phyloP scores from a whole-genome alignment of 2,888 invertebrate species.

The Diloba caeruleocephala region DNA sequence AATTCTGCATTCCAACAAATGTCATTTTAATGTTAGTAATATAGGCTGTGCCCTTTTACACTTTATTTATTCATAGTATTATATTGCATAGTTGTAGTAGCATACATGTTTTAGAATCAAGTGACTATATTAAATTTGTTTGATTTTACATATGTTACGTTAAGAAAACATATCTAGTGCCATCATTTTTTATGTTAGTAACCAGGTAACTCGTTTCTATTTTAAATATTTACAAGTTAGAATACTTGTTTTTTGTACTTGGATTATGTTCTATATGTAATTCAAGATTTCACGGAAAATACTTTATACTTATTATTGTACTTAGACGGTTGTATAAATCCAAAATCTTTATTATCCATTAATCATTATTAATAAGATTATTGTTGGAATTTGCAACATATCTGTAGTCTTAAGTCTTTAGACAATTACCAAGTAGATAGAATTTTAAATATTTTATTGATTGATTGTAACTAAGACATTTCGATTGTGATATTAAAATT shows the following conservation, averaged over 20 bases:
- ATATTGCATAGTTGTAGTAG: constrained; percentile 17
- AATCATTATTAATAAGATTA: constrained; percentile 23
- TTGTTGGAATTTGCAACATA: constrained; percentile 43
- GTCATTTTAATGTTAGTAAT: constrained; percentile 39
- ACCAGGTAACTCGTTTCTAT: constrained; percentile 12
- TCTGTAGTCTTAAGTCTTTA: constrained; percentile 37
- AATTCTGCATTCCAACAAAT: constrained; percentile 46
- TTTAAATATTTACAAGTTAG: constrained; percentile 18
- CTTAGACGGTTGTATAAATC: constrained; percentile 15
- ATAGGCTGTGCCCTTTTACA: constrained; percentile 46
- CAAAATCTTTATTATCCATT: constrained; percentile 11
- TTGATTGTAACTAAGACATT: constrained; percentile 27
- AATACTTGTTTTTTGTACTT: constrained; percentile 14
- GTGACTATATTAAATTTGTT: constrained; percentile 33
- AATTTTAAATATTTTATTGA: constrained; percentile 27
- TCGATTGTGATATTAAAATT: constrained; percentile 53
- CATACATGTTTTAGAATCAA: constrained; percentile 42
- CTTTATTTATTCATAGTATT: constrained; percentile 23
- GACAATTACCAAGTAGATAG: constrained; percentile 35
- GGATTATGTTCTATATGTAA: constrained; percentile 17
- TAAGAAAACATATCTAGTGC: constrained; percentile 30
- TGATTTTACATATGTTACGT: constrained; percentile 34
- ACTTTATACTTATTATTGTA: constrained; percentile 9
- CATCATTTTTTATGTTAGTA: constrained; percentile 25
- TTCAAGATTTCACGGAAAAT: constrained; percentile 15